Evolutionary conservation across 2,797 vertebrate genomes (phyloP).

Genomic region (Myotis myotis): DNA sequence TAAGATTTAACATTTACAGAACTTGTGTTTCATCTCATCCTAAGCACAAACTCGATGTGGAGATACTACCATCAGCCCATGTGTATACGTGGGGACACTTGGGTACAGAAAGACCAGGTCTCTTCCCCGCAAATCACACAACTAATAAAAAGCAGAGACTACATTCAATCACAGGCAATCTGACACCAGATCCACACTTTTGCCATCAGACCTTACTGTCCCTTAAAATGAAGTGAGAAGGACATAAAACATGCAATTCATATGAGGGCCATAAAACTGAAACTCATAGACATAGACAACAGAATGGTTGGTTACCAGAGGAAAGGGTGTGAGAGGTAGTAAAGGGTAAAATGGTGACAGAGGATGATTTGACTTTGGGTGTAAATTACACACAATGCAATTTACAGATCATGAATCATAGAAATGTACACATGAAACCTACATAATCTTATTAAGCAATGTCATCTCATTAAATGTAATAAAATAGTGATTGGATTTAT

Average conservation of each 20-base stretch:
- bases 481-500: neutral
- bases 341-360: neutral
- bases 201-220: neutral
- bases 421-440: neutral
- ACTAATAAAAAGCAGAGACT: neutral
- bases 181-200: neutral
- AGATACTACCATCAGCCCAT: neutral
- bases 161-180: neutral
- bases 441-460: neutral
- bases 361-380: neutral
- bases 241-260: neutral
- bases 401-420: neutral
- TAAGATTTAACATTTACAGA: neutral
- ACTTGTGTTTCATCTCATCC: neutral
- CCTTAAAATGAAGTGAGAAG: neutral
- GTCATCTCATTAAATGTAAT: neutral
- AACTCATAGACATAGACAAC: neutral
- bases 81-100: neutral
- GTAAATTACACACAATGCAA: neutral
- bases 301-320: neutral
- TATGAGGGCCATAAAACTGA: neutral
- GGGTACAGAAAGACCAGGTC: neutral
- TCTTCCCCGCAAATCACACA: neutral
- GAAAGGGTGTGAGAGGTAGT: neutral
- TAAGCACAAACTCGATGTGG: neutral